phyloP scores from a whole-genome alignment of 2,888 invertebrate species.

The Heliconius cydno region DNA sequence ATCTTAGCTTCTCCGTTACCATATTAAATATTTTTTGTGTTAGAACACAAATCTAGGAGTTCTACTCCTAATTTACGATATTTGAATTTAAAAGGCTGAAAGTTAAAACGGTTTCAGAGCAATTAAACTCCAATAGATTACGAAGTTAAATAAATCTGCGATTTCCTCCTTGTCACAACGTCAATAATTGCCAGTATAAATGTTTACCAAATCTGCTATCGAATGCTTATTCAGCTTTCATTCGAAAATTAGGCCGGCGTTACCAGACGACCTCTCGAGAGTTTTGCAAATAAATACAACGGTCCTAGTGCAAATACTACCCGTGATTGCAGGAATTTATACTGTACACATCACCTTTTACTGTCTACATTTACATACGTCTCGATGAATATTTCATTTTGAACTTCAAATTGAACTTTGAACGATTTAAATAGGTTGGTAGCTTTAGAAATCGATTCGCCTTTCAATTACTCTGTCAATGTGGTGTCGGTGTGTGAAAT shows the following conservation, averaged over 20 bases:
- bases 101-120: conserved; percentile 14
- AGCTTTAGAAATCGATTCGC: conserved; percentile 19
- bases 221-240: conserved; percentile 72
- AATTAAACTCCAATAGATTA: conserved; percentile 25
- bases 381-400: conserved; percentile 28
- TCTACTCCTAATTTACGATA: background rate
- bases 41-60: too few relatives aligned
- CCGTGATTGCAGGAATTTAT: conserved; percentile 64
- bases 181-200: conserved; percentile 57
- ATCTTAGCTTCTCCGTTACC: too few relatives aligned
- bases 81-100: background rate
- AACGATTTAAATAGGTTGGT: conserved; percentile 9
- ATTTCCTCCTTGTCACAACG: conserved; percentile 41
- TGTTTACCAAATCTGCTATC: conserved; percentile 66
- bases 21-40: too few relatives aligned
- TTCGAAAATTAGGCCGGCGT: conserved; percentile 69
- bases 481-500: background rate
- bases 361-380: conserved; percentile 41
- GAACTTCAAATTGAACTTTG: conserved; percentile 26
- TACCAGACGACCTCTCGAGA: conserved; percentile 65
- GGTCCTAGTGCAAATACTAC: conserved; percentile 66
- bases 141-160: conserved; percentile 39
- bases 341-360: conserved; percentile 43
- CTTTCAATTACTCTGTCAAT: conserved; percentile 17
- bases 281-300: conserved; percentile 75